A percentile compares a stretch with the other conserved stretches of the same genome.
These are phyloP conservation scores for Spialia ferax DNA, from an alignment of 2,888 invertebrate species.

Conservation along the genomic window DNA sequence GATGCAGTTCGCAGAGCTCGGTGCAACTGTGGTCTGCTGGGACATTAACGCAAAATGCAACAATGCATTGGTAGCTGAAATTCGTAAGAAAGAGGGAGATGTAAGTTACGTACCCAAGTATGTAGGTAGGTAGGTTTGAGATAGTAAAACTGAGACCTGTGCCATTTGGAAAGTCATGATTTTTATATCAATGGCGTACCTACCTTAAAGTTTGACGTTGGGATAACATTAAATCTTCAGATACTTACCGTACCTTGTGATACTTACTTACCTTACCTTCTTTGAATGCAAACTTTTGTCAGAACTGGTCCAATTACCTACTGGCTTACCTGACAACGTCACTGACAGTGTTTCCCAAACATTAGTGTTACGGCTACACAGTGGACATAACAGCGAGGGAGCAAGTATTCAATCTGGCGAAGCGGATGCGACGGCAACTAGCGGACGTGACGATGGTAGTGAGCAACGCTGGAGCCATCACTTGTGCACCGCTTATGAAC, in stretches of 20 bases:
- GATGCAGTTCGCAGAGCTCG: conserved; percentile 76
- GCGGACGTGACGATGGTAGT: conserved; percentile 76
- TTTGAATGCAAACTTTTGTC: too few species aligned
- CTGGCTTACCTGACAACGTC: not conserved
- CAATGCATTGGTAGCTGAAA: conserved; percentile 73
- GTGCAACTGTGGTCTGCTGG: conserved; percentile 81
- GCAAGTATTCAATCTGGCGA: conserved; percentile 72
- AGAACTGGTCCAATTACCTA: too few species aligned
- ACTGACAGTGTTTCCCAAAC: not conserved
- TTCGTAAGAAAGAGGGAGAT: conserved; percentile 76
- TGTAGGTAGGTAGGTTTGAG: too few species aligned
- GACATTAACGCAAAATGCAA: conserved; percentile 70
- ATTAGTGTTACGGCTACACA: conserved; percentile 74
- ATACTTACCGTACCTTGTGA: too few species aligned
- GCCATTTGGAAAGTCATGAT: too few species aligned
- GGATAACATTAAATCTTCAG: too few species aligned
- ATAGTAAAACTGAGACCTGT: not conserved
- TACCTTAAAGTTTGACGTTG: too few species aligned
- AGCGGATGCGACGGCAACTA: conserved; percentile 68
- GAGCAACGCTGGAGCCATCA: conserved; percentile 70
- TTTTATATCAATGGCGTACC: too few species aligned
- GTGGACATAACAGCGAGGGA: conserved; percentile 80
- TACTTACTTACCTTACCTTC: too few species aligned
- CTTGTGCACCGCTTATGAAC: conserved; percentile 64
- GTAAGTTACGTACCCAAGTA: conserved; percentile 52